Base-by-base conservation (phyloP, 2,113 vertebrate species). In the Oreochromis tanganicae region DNA sequence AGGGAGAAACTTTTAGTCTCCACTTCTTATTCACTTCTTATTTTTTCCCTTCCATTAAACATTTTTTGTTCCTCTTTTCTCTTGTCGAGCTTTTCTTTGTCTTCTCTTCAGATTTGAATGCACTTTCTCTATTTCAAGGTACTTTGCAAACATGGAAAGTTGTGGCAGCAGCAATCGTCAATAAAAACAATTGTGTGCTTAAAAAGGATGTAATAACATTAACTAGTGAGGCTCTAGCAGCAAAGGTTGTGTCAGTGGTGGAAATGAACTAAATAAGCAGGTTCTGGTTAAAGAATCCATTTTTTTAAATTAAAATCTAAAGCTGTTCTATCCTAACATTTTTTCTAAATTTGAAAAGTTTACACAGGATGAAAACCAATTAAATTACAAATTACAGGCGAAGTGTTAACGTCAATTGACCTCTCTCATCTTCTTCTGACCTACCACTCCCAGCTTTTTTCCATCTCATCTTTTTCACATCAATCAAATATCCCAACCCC, bases 51-150 rank as follows among this genome's bases (percentile, higher is more conserved):
- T 83, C 68, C 68, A 1, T 19, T 50, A 48, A 12, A 2, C 24
- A 5, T 50, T 29, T 32, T 32, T 29, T 48, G 46, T 61, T 80
- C 71, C 6, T 29, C 19, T 19, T 48, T 10, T 83, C 71, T 24
- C 85, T 68, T 48, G 5, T 29, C 16, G 4, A 59, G 5, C 43
- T 86, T 75, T 17, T 21, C 41, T 66, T 80, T 59, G 63, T 82
- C 80, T 84, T 82, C 48, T 63, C 84, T 89, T 59, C 71, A 54
- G 84, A 92, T 92, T 93, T 55, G 54, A 84, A 88, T 85, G 88
- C 61, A 55, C 29, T 85, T 84, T 66, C 79, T 88, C 87, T 87
- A 91, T 93, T 95, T 94, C 93, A 95, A 92, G 94, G 91, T 87
- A 66, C 91, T 94, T 93, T 93, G 93, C 82, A 86, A 92, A 85